These are phyloP conservation scores for Epicauta chinensis DNA, from an alignment of 1,140 invertebrate genomes.

Conservation along the genomic window DNA sequence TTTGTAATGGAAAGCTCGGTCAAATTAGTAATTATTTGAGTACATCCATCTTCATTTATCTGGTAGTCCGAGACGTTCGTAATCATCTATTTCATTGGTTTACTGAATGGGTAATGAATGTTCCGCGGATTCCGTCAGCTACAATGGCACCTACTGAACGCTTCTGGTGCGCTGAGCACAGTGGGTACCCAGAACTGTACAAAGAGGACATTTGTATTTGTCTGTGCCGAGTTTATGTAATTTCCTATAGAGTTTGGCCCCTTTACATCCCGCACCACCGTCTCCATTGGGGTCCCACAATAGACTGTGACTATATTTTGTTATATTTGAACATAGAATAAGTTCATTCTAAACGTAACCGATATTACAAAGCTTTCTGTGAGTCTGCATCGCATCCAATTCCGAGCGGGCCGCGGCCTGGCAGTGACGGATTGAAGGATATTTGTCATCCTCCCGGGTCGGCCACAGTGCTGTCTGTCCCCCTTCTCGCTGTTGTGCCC, in stretches of 20 bases:
- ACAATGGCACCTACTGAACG: slow-evolving; percentile 39
- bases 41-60: slow-evolving; percentile 42
- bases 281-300: slow-evolving; percentile 30
- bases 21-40: slow-evolving; percentile 44
- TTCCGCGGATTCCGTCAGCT: slow-evolving; percentile 39
- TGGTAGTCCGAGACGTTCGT: slow-evolving; percentile 39
- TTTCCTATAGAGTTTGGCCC: slow-evolving; percentile 44
- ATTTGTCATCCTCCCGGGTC: slow-evolving; percentile 44
- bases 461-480: slow-evolving; percentile 38
- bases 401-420: slow-evolving; percentile 42
- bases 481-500: slow-evolving; percentile 22
- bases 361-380: slow-evolving; percentile 45
- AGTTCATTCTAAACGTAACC: slow-evolving; percentile 34
- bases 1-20: slow-evolving; percentile 38
- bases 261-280: slow-evolving; percentile 28
- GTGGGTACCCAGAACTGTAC: slow-evolving; percentile 42
- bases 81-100: slow-evolving; percentile 45
- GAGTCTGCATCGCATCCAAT: slow-evolving; percentile 45
- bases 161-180: slow-evolving; percentile 37
- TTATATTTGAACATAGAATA: neutral
- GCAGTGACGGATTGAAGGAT: slow-evolving; percentile 44
- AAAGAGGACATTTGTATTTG: slow-evolving; percentile 46
- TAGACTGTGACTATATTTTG: slow-evolving; percentile 33
- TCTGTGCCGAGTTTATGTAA: slow-evolving; percentile 46
- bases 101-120: slow-evolving; percentile 44